Evolutionary conservation across 2,113 vertebrate species (phyloP).

Genomic region (Eleginops maclovinus): DNA sequence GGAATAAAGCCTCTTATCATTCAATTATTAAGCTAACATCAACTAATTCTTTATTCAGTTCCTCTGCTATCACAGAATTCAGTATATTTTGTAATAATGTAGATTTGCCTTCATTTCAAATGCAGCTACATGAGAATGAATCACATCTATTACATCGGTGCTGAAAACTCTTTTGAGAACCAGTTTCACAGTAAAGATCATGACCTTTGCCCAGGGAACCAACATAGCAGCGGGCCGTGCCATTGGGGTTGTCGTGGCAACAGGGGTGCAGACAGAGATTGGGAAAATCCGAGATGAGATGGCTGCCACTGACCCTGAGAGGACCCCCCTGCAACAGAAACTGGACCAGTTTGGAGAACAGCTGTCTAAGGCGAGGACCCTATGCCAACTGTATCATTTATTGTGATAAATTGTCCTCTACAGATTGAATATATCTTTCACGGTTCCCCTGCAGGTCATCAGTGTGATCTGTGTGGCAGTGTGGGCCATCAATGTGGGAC

Average conservation of each 20-base stretch:
- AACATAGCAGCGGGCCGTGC: constrained; percentile 85
- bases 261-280: constrained; percentile 85
- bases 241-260: constrained; percentile 83
- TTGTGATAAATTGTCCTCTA: neutral
- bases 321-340: constrained; percentile 85
- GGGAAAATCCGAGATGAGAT: constrained; percentile 87
- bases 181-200: neutral
- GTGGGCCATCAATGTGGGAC: constrained; percentile 96
- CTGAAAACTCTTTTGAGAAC: neutral
- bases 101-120: no score
- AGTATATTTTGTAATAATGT: no score
- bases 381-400: neutral
- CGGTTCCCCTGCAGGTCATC: constrained; percentile 84
- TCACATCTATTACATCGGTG: neutral
- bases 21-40: no score
- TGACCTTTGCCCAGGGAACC: constrained; percentile 75
- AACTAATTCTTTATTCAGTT: no score
- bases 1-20: no score
- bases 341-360: constrained; percentile 87
- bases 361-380: constrained; percentile 79
- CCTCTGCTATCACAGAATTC: no score
- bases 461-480: constrained; percentile 95
- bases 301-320: constrained; percentile 84
- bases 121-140: neutral
- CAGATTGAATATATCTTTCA: neutral